Base-by-base conservation (phyloP, 2,797 vertebrate genomes). In the Eulemur albifrons region DNA sequence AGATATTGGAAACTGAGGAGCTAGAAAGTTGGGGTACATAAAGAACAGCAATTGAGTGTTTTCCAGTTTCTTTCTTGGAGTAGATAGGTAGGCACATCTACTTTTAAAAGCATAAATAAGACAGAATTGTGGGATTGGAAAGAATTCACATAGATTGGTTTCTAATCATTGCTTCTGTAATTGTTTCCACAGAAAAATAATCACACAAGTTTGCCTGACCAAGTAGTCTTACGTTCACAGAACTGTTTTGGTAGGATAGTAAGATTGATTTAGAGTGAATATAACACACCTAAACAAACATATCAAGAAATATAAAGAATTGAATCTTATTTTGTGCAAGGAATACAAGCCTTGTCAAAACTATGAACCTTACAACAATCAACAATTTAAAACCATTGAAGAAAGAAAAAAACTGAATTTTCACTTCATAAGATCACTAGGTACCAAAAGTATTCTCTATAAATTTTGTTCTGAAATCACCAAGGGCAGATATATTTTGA, bases 391-490 rank as follows among this genome's bases (percentile, higher is more conserved):
- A 97, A 87, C 18, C 80, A 0, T 48, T 50, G 4, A 95, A 79
- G 38, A 96, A 93, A 90, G 30, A 30, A 57, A 77, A 76, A 92
- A 90, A 52, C 72, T 79, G 13, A 15, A 11, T 75, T 93, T 95
- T 88, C 23, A 4, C 43, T n/a, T 94, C 4, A 65, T 17, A 75
- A 90, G 27, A 57, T 93, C 40, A 73, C 25, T 80, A 3, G 80
- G 4, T 75, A 50, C 40, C 50, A 70, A 93, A 93, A 88, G 1
- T 70, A 38, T 67, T 63, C n/a, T 95, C 38, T 43, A 21, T 82
- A 59, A 80, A 91, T 88, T 92, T 95, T 84, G 40, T 85, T 82
- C 79, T 92, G 76, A 93, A 96, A 75, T 93, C 45, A 77, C 20
- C 27, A 73, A 89, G 14, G 86, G 38, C 52, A 91, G 79, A 81